phyloP scores from a whole-genome alignment of 2,888 invertebrate genomes.

The Hololepta plana region DNA sequence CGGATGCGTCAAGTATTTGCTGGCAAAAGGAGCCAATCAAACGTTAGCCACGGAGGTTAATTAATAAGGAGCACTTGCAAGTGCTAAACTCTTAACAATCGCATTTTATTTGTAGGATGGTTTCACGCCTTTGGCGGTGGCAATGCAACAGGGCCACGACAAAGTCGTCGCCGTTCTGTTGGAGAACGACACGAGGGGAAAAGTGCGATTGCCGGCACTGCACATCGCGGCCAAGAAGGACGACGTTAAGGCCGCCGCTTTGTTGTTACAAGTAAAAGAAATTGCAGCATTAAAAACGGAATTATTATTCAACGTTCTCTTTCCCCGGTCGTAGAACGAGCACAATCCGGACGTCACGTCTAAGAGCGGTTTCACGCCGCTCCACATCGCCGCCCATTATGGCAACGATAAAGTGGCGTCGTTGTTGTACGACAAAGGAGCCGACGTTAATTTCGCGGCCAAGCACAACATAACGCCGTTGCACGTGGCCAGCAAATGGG shows the following conservation, averaged over 20 bases:
- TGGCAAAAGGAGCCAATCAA: constrained; percentile 89
- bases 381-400: constrained; percentile 97
- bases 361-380: constrained; percentile 94
- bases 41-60: constrained; percentile 84
- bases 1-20: constrained; percentile 74
- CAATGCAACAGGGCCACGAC: constrained; percentile 98
- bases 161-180: constrained; percentile 89
- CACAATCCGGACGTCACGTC: constrained; percentile 94
- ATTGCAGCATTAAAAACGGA: background rate
- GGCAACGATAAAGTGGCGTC: constrained; percentile 90
- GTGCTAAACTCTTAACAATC: background rate
- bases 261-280: constrained; percentile 56
- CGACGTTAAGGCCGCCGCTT: constrained; percentile 87
- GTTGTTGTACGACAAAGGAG: constrained; percentile 74
- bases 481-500: constrained; percentile 98
- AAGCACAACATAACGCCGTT: constrained; percentile 97
- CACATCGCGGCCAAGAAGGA: constrained; percentile 99
- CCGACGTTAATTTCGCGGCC: constrained; percentile 89
- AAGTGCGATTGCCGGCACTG: constrained; percentile 86
- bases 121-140: constrained; percentile 94
- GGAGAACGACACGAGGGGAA: constrained; percentile 92
- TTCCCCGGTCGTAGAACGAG: constrained; percentile 50
- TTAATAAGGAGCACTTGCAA: too few relatives aligned
- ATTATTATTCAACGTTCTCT: background rate
- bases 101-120: constrained; percentile 56